phyloP scores from a whole-genome alignment of 2,113 vertebrate species.

The Mesoclemmys tuberculata region DNA sequence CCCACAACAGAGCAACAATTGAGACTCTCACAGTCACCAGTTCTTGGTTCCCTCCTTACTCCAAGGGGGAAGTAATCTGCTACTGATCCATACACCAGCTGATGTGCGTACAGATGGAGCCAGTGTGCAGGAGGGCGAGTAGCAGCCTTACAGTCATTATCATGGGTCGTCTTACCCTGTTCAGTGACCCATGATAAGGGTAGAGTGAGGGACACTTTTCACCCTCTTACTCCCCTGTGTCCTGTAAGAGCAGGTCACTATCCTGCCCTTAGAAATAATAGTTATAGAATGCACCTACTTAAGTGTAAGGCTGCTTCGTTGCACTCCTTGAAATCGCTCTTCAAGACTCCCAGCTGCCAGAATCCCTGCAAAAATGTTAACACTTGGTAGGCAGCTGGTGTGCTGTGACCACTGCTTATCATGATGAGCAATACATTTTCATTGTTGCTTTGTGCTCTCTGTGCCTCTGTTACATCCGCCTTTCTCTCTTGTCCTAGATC shows the following conservation, averaged over 20 bases:
- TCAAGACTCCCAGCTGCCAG: background rate
- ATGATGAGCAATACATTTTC: slow-evolving; percentile 1
- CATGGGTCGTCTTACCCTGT: background rate
- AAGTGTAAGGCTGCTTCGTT: background rate
- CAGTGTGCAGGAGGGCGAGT: background rate
- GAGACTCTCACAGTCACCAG: background rate
- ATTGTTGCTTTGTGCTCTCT: background rate
- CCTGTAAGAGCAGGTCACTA: background rate
- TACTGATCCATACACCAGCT: background rate
- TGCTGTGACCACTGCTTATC: background rate
- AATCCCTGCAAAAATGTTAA: background rate
- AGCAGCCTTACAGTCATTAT: background rate
- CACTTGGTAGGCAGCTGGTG: slow-evolving; percentile 25
- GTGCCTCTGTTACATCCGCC: background rate
- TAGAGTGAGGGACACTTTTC: background rate
- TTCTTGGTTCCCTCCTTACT: background rate
- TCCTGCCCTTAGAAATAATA: background rate
- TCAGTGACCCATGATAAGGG: background rate
- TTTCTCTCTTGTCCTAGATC: background rate
- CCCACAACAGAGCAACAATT: background rate
- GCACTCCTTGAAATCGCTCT: background rate
- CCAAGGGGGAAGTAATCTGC: background rate
- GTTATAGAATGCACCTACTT: background rate
- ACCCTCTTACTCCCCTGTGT: background rate
- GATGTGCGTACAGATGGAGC: background rate